Base-by-base conservation (phyloP, 2,797 vertebrate genomes). In the Eulemur rubriventer region DNA sequence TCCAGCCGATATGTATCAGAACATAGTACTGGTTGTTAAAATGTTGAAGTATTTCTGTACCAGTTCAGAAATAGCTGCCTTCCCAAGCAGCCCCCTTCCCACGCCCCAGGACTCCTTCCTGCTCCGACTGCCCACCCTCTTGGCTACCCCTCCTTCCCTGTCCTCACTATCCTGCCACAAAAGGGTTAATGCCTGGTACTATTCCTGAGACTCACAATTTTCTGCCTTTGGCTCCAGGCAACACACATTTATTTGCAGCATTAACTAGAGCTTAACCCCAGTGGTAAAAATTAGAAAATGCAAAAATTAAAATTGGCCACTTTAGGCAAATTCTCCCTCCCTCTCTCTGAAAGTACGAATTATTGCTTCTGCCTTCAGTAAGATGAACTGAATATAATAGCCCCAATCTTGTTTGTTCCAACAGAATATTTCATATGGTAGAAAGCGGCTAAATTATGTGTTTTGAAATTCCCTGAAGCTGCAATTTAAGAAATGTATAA, bases 381-480 rank as follows among this genome's bases (percentile, higher is more conserved):
- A 93, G 85, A 82, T 14, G 61, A 80, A 67, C 9, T 5, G 91
- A 50, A 26, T 46, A 24, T 18, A 81, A 89, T 28, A 69, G 70
- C 75, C 6, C 18, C 1, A 38, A 38, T 87, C 72, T 79, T 48
- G 67, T 93, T 89, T 81, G 75, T 88, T 67, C 78, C 59, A 38
- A 33, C 33, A 84, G 93, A 89, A 38, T 41, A 79, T 67, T 88
- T 96, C 30, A 57, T 61, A 9, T 0, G 6, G 52, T 4, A 61
- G 59, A 93, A 89, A 65, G 69, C 69, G n/a, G 93, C 72, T 96
- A 95, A 97, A 94, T 97, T 93, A 94, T 50, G 38, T 94, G 93
- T 96, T 96, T 83, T 76, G 92, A 83, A 93, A 97, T 83, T 89
- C 80, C 94, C 86, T 17, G 55, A 89, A 96, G 96, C 86, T 88